phyloP scores from a whole-genome alignment of 1,140 invertebrate genomes.

The Lordiphosa mommai region DNA sequence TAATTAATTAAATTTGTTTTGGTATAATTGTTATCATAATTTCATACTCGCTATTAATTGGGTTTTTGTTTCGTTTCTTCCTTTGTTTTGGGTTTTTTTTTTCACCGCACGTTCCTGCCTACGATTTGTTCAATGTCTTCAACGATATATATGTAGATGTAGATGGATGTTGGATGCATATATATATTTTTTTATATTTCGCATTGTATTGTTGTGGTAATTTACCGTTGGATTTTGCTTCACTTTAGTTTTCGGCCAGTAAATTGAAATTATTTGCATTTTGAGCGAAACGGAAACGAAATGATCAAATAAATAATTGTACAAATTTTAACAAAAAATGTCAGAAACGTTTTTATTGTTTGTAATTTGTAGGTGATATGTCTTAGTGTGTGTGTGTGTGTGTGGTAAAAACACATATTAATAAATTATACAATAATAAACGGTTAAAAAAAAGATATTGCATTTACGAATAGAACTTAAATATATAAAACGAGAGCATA shows the following conservation, averaged over 20 bases:
- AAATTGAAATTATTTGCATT: slow-evolving; percentile 16
- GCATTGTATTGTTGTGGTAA: slow-evolving; percentile 56
- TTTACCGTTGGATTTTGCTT: slow-evolving; percentile 54
- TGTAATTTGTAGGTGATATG: slow-evolving; percentile 56
- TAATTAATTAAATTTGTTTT: slow-evolving; percentile 71
- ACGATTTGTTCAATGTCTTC: slow-evolving; percentile 79
- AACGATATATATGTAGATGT: slow-evolving; percentile 30
- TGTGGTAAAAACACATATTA: slow-evolving; percentile 38
- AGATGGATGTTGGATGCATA: slow-evolving; percentile 50
- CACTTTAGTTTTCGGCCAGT: slow-evolving; percentile 34
- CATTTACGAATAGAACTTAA: slow-evolving; percentile 41
- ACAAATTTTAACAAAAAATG: slow-evolving; percentile 49
- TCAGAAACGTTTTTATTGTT: slow-evolving; percentile 57
- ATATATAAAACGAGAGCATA: slow-evolving; percentile 5
- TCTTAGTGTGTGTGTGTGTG: slow-evolving; percentile 14
- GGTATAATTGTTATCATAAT: slow-evolving; percentile 65
- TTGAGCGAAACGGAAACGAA: background rate
- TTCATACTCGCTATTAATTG: slow-evolving; percentile 66
- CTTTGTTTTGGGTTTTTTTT: slow-evolving; percentile 29
- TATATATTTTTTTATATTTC: slow-evolving; percentile 49
- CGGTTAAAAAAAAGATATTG: slow-evolving; percentile 19
- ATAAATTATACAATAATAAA: slow-evolving; percentile 52
- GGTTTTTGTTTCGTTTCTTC: slow-evolving; percentile 44
- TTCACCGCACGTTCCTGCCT: slow-evolving; percentile 80
- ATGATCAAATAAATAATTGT: slow-evolving; percentile 1